Evolutionary conservation across 1,140 invertebrate genomes (phyloP).

Genomic region (Drosophila neocordata): DNA sequence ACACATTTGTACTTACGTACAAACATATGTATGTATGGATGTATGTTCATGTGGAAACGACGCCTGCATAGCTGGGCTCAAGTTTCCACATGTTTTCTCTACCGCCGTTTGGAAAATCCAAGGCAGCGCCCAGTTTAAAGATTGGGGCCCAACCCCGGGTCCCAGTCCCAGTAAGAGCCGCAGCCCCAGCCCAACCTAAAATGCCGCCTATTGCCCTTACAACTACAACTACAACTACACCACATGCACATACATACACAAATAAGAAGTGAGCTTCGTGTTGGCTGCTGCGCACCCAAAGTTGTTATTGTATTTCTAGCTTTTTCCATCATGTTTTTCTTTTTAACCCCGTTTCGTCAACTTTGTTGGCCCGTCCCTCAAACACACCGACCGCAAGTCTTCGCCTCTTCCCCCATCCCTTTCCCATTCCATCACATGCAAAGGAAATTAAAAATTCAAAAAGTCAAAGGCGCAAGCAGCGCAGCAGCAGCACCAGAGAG

Average conservation of each 20-base stretch:
- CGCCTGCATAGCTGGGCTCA: conserved; percentile 67
- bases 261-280: conserved; percentile 25
- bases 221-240: conserved; percentile 40
- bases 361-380: conserved; percentile 51
- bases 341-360: conserved; percentile 79
- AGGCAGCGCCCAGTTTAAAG: conserved; percentile 28
- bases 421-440: conserved; percentile 56
- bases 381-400: conserved; percentile 22
- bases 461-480: conserved; percentile 78
- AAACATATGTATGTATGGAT: background rate
- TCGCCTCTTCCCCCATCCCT: conserved; percentile 10
- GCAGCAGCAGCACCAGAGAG: conserved; percentile 24
- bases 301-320: conserved; percentile 68
- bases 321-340: conserved; percentile 77
- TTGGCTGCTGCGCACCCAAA: conserved; percentile 69
- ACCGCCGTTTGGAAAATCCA: conserved; percentile 52
- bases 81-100: conserved; percentile 78
- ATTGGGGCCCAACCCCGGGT: conserved; percentile 61
- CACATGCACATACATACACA: conserved; percentile 6
- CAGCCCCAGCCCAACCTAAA: conserved; percentile 65
- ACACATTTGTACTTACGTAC: too few relatives aligned
- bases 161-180: conserved; percentile 38
- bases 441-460: conserved; percentile 81
- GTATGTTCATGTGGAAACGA: conserved; percentile 21
- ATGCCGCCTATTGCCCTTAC: conserved; percentile 72